phyloP scores from a whole-genome alignment of 2,888 invertebrate species.

The Caenorhabditis afra region DNA sequence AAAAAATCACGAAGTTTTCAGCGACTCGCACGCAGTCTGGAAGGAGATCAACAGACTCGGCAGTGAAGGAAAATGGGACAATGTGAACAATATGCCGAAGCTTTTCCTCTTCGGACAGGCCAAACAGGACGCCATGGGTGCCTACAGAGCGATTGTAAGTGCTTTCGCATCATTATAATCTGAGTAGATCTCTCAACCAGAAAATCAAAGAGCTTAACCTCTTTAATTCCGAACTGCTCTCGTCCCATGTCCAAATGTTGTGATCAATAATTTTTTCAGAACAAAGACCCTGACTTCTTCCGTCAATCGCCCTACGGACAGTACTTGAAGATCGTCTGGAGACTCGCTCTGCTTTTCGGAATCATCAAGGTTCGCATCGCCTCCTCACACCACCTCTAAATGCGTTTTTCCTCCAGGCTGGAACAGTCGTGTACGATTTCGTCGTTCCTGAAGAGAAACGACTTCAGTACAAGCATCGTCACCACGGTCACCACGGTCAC shows the following conservation, averaged over 20 bases:
- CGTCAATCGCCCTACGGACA: constrained; percentile 67
- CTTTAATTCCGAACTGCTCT: too few species aligned
- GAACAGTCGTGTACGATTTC: constrained; percentile 69
- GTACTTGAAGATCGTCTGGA: constrained; percentile 65
- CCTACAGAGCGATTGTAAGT: constrained; percentile 64
- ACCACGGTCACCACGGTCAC: constrained; percentile 66
- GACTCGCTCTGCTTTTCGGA: constrained; percentile 63
- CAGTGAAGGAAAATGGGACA: constrained; percentile 77
- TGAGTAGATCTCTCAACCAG: too few species aligned
- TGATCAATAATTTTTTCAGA: constrained; percentile 35
- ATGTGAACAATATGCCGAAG: constrained; percentile 74
- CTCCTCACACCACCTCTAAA: too few species aligned
- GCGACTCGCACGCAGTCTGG: constrained; percentile 62
- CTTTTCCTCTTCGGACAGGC: constrained; percentile 68
- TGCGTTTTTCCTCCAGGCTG: constrained; percentile 39
- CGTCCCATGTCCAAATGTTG: background rate
- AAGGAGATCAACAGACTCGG: constrained; percentile 74
- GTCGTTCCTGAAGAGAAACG: constrained; percentile 74
- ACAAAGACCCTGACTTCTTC: constrained; percentile 65
- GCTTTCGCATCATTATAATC: background rate
- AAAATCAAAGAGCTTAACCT: too few species aligned
- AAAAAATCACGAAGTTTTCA: constrained; percentile 13
- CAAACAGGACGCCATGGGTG: constrained; percentile 68
- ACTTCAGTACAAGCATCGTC: constrained; percentile 73
- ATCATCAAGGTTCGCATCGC: constrained; percentile 48